Evolutionary conservation across 1,140 invertebrate genomes (phyloP), one percentile per base, ranked within the genome.

Genomic region (Drosophila kikkawai): DNA sequence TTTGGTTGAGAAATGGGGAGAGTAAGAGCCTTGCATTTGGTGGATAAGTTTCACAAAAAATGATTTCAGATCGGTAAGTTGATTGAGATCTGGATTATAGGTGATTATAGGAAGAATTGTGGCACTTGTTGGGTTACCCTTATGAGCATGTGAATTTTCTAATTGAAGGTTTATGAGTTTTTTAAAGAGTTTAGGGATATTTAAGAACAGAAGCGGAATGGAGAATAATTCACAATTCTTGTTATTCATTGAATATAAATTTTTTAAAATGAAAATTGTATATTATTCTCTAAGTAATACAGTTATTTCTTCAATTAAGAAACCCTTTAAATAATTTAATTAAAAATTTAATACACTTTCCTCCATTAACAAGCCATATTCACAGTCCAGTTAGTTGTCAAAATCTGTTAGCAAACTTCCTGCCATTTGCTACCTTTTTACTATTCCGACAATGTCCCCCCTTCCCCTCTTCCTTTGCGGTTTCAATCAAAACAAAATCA

Each of bases 401-500:
- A 73, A 60, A 73, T 50, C 69, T 9, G 44, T 73, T 60, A 50
- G 67, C 53, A 44, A 71, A 60, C 45, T 50, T 37, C 32, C 67
- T 42, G 44, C 11, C 32, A 22, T 59, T 48, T 50, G 29, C 39
- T 42, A 48, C 44, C 44, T 71, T 56, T 36, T 29, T 15, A 71
- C 51, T 42, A 36, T 29, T 15, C 51, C 68, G 44, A 68, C 75
- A 78, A 78, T 57, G 42, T 32, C 48, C 44, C 22, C 9, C 51
- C 53, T 34, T 19, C 1, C 51, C 5, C 26, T 29, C 75, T 42
- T 41, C 44, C 17, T 48, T 68, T 78, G 75, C 63, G 75, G 75
- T 78, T 78, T 69, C 12, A 55, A 60, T 78, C 42, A 37, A 68
- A 78, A 69, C 65, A 42, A 37, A 61, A 78, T 67, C 64, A 56